Evolutionary conservation across 1,140 invertebrate genomes (phyloP).

Genomic region (Drosophila erecta): DNA sequence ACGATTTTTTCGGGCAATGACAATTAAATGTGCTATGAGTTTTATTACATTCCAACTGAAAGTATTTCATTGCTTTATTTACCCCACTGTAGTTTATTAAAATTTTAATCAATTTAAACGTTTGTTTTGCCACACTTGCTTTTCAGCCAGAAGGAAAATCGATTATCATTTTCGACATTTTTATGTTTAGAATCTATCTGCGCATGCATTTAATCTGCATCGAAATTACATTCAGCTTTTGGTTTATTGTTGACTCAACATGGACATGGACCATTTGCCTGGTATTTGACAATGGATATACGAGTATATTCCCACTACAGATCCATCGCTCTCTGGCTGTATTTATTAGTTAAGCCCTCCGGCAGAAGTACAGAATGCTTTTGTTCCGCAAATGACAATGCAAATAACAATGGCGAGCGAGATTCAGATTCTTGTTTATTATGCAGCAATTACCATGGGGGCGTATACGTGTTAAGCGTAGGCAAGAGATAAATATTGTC

Average conservation of each 20-base stretch:
- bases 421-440: conserved; percentile 61
- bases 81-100: too few species aligned
- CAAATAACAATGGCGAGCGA: conserved; percentile 60
- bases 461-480: conserved; percentile 78
- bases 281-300: conserved; percentile 21
- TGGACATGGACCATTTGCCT: conserved; percentile 42
- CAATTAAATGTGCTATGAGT: too few species aligned
- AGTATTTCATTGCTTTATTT: background rate
- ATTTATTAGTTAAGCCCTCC: conserved; percentile 78
- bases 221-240: conserved; percentile 28
- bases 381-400: conserved; percentile 79
- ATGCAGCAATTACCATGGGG: conserved; percentile 79
- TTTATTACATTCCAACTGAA: too few species aligned
- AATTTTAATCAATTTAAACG: too few species aligned
- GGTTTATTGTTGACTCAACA: conserved; percentile 48
- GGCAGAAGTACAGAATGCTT: conserved; percentile 58
- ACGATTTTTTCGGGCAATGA: too few species aligned
- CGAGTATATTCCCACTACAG: background rate
- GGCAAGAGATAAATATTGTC: conserved; percentile 72
- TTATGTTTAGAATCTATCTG: background rate
- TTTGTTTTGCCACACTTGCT: too few species aligned
- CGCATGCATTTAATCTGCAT: conserved; percentile 17
- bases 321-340: conserved; percentile 21
- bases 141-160: background rate
- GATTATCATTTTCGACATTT: background rate